Conservation (phyloP, 92 coral and sea anemone species). For the Epizoanthus ramosus region DNA sequence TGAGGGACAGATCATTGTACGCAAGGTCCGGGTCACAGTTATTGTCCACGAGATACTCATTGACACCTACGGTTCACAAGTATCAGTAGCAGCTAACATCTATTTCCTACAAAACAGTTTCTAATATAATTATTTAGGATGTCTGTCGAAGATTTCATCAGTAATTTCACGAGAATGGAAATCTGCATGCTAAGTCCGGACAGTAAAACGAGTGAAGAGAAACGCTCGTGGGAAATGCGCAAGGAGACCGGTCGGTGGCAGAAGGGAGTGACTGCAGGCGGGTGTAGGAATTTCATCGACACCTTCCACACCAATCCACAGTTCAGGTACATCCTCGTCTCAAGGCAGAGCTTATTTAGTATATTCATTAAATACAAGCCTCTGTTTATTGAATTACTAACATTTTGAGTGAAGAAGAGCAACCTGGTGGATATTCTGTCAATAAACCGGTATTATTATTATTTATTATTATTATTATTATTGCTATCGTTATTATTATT, state of each 20-base stretch:
- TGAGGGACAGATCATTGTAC: no score
- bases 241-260: slow-evolving; percentile 88
- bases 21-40: no score
- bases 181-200: slow-evolving; percentile 48
- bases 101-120: not conserved
- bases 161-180: slow-evolving; percentile 35
- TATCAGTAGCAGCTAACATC: no score
- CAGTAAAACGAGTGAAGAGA: slow-evolving; percentile 29
- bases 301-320: slow-evolving; percentile 91
- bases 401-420: no score
- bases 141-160: slow-evolving; percentile 40
- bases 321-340: slow-evolving; percentile 58
- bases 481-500: no score
- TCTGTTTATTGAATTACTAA: no score
- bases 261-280: slow-evolving; percentile 80
- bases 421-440: no score
- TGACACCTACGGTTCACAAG: no score
- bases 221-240: slow-evolving; percentile 69
- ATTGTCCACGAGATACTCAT: no score
- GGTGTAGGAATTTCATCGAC: slow-evolving; percentile 84
- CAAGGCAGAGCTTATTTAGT: no score
- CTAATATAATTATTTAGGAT: slow-evolving; percentile 15
- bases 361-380: not conserved
- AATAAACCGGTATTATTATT: no score
- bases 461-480: no score